Conservation (phyloP, 2,113 vertebrate species). For the Oncorhynchus clarkii region DNA sequence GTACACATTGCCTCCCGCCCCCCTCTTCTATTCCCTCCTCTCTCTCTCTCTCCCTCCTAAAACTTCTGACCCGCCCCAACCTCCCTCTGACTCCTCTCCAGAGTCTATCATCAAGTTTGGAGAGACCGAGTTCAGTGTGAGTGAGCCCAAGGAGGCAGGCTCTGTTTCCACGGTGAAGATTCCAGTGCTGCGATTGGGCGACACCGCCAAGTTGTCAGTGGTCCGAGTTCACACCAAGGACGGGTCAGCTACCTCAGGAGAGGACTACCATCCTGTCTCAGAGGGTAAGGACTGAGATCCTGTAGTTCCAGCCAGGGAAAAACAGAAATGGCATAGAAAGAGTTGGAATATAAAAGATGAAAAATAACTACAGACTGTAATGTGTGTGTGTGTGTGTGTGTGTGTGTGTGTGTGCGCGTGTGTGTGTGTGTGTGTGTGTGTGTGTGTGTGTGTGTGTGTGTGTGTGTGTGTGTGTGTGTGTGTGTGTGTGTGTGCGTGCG, state of each 20-base stretch:
- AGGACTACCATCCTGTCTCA: slow-evolving; percentile 91
- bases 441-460: neutral
- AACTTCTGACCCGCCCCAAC: no score
- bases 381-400: neutral
- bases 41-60: neutral
- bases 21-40: neutral
- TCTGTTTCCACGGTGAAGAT: slow-evolving; percentile 78
- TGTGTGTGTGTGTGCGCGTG: neutral
- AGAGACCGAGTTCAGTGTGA: slow-evolving; percentile 77
- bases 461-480: neutral
- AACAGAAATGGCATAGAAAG: no score
- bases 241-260: slow-evolving; percentile 89
- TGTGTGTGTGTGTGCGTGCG: neutral
- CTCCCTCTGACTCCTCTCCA: slow-evolving; percentile 19
- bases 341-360: neutral
- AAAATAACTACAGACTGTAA: no score
- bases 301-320: no score
- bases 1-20: neutral
- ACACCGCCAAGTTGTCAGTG: slow-evolving; percentile 86
- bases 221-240: slow-evolving; percentile 95
- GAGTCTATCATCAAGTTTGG: slow-evolving; percentile 72
- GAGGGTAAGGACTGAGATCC: slow-evolving; percentile 73
- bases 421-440: neutral
- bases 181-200: slow-evolving; percentile 86
- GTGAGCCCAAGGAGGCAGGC: slow-evolving; percentile 81